phyloP scores from a whole-genome alignment of 2,888 invertebrate species.

The Sympetrum striolatum region DNA sequence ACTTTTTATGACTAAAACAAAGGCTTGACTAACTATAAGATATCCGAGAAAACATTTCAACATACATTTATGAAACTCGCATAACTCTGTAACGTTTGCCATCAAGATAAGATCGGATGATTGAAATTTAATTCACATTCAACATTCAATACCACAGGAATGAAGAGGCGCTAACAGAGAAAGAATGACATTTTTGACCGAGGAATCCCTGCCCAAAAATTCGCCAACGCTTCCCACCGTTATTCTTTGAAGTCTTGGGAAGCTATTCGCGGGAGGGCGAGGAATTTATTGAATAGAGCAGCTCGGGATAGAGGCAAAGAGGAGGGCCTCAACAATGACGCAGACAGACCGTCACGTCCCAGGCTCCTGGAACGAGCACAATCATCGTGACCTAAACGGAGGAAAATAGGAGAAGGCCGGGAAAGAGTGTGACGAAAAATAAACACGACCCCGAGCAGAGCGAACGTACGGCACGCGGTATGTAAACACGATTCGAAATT shows the following conservation, averaged over 20 bases:
- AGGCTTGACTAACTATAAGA: no score
- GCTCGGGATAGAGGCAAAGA: neutral
- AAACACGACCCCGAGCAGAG: neutral
- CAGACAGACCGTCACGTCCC: neutral
- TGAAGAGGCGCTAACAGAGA: neutral
- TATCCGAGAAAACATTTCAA: no score
- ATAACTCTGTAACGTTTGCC: no score
- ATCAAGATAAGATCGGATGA: no score
- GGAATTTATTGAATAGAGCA: neutral
- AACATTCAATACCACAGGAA: neutral
- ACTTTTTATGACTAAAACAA: no score
- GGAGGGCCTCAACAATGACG: neutral
- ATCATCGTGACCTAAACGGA: slow-evolving; percentile 6
- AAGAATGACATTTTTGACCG: neutral
- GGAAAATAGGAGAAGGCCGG: neutral
- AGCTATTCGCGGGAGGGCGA: neutral
- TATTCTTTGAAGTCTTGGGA: neutral
- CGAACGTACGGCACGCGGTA: neutral
- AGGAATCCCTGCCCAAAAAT: neutral
- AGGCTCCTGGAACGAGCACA: neutral
- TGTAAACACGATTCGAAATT: neutral
- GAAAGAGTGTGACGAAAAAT: neutral
- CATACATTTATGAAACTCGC: no score
- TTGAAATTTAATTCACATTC: no score
- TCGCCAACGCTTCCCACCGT: neutral